Evolutionary conservation across 1,140 invertebrate species (phyloP).

Genomic region (Anthonomus grandis): DNA sequence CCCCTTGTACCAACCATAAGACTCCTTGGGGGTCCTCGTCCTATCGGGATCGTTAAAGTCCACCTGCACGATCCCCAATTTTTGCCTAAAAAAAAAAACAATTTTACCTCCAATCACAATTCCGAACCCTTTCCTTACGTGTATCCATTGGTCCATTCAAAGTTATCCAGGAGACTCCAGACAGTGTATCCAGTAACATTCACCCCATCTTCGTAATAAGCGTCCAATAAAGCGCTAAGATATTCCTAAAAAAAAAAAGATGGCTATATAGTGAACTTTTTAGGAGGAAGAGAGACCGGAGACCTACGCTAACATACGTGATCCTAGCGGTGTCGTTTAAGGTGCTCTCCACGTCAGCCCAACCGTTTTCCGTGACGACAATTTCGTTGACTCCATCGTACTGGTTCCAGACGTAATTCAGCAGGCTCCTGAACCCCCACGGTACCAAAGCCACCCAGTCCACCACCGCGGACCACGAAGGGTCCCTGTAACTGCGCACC

Average conservation of each 20-base stretch:
- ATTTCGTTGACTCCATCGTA: conserved; percentile 54
- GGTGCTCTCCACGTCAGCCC: conserved; percentile 42
- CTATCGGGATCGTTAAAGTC: conserved; percentile 65
- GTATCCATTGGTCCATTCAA: conserved; percentile 32
- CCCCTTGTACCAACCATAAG: conserved; percentile 19
- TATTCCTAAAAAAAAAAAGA: conserved; percentile 22
- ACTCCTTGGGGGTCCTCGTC: conserved; percentile 52
- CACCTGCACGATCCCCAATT: conserved; percentile 73
- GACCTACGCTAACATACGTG: conserved; percentile 6
- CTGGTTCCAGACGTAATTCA: conserved; percentile 64
- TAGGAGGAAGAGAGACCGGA: no score
- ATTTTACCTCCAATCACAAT: neutral
- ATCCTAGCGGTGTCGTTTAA: conserved; percentile 11
- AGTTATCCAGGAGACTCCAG: conserved; percentile 33
- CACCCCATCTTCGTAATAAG: conserved; percentile 24
- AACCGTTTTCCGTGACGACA: conserved; percentile 61
- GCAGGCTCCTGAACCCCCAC: conserved; percentile 62
- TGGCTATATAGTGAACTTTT: neutral
- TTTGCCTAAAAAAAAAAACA: conserved; percentile 51
- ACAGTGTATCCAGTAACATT: conserved; percentile 30
- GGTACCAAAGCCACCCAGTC: conserved; percentile 45
- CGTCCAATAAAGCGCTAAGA: conserved; percentile 17
- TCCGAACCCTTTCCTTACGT: conserved; percentile 19
- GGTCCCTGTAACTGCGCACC: neutral
- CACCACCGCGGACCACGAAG: conserved; percentile 10